phyloP scores from a whole-genome alignment of 1,140 invertebrate genomes.

The Drosophila pandora region DNA sequence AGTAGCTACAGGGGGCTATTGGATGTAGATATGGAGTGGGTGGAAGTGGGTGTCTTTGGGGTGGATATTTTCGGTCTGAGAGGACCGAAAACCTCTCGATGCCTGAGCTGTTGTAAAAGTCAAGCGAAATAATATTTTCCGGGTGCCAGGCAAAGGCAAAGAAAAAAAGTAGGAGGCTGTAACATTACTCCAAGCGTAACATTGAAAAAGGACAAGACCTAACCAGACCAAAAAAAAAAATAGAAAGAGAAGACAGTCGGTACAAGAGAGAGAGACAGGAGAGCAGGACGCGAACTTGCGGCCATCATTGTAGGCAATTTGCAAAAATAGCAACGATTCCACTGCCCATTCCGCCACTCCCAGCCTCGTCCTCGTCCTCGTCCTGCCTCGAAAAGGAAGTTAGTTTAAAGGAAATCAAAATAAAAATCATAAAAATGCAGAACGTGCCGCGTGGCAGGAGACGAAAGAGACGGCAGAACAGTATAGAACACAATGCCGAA shows the following conservation, averaged over 20 bases:
- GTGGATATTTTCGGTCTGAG: background rate
- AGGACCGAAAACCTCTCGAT: slow-evolving; percentile 41
- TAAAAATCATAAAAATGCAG: slow-evolving; percentile 82
- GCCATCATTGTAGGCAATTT: slow-evolving; percentile 81
- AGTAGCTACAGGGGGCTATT: slow-evolving; percentile 30
- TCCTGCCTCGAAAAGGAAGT: slow-evolving; percentile 33
- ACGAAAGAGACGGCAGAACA: background rate
- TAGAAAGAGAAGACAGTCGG: background rate
- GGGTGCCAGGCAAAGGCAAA: slow-evolving; percentile 64
- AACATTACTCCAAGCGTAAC: slow-evolving; percentile 58
- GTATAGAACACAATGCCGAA: slow-evolving; percentile 23
- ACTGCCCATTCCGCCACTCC: slow-evolving; percentile 3
- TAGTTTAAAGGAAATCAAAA: slow-evolving; percentile 82
- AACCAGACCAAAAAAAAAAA: slow-evolving; percentile 7
- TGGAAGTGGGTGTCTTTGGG: background rate
- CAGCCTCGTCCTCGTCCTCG: too few species aligned
- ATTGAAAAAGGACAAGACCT: slow-evolving; percentile 40
- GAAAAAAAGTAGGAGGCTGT: slow-evolving; percentile 44
- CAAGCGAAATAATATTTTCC: slow-evolving; percentile 82
- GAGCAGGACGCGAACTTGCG: slow-evolving; percentile 64
- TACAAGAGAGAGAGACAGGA: slow-evolving; percentile 1
- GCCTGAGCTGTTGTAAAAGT: slow-evolving; percentile 73
- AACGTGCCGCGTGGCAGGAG: slow-evolving; percentile 58
- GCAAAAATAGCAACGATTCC: slow-evolving; percentile 79
- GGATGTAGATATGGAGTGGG: background rate